Percentiles rank a stretch among this genome's conserved stretches.
phyloP scores from a whole-genome alignment of 2,797 vertebrate species.

The Delichon dasypus region DNA sequence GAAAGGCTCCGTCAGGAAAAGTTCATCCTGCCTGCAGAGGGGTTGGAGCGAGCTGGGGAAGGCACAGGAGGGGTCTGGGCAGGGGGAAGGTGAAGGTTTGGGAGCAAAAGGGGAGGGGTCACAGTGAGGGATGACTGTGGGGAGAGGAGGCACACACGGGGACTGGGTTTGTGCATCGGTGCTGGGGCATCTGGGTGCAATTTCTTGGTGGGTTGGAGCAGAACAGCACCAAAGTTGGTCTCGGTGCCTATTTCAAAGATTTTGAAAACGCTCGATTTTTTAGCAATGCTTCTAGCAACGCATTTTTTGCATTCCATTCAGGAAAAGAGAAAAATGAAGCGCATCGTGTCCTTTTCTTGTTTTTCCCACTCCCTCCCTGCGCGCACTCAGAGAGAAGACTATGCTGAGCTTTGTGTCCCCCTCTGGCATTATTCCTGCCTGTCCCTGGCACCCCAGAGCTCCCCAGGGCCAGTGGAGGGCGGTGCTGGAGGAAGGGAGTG shows the following conservation, averaged over 20 bases:
- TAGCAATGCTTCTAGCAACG: background rate
- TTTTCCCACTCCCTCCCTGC: background rate
- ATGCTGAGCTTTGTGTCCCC: background rate
- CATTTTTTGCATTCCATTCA: background rate
- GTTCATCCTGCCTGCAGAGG: background rate
- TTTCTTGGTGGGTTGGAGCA: background rate
- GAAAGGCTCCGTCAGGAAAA: background rate
- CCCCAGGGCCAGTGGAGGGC: fast-evolving
- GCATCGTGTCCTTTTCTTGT: fast-evolving
- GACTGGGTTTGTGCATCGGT: fast-evolving
- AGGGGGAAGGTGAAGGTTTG: fast-evolving
- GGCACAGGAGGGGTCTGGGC: fast-evolving
- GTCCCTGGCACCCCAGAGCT: background rate
- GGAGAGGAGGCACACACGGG: fast-evolving
- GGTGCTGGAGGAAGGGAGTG: background rate
- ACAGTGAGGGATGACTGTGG: fast-evolving
- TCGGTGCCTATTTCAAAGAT: fast-evolving
- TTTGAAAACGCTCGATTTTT: background rate
- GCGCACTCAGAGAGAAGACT: background rate
- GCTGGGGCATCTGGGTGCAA: background rate
- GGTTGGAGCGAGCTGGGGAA: background rate
- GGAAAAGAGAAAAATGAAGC: background rate
- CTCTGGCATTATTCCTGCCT: background rate
- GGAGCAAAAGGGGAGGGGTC: background rate
- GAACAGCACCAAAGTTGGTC: background rate